Percentiles rank a stretch among this genome's conserved stretches.
Conservation (phyloP, 37 sponge, comb jelly and placozoan genomes). For the Beroe ovata region DNA sequence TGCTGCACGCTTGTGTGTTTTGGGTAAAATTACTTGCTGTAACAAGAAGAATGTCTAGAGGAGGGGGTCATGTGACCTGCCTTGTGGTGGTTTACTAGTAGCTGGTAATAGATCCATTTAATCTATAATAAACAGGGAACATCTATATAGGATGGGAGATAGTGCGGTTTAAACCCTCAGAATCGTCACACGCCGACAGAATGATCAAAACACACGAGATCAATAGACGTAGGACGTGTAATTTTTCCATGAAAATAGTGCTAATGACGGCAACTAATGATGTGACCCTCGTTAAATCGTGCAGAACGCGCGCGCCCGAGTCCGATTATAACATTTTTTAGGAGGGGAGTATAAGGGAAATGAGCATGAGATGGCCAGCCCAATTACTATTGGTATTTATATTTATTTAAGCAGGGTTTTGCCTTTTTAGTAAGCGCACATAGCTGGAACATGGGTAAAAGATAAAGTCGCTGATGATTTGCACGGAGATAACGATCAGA, state of each 20-base stretch:
- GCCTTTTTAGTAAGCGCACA: background rate
- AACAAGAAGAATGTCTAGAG: constrained; percentile 18
- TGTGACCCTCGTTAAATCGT: too few species aligned
- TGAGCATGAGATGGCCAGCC: too few species aligned
- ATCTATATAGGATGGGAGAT: too few species aligned
- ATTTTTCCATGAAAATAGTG: background rate
- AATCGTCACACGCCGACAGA: too few species aligned
- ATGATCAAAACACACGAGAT: too few species aligned
- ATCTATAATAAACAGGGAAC: background rate
- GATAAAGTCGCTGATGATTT: background rate
- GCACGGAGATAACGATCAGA: background rate
- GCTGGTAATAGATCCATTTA: background rate
- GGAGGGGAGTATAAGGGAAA: too few species aligned
- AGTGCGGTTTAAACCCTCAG: too few species aligned
- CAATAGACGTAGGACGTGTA: background rate
- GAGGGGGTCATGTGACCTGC: background rate
- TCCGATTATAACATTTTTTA: too few species aligned
- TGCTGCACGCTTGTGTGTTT: too few species aligned
- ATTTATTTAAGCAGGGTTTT: background rate
- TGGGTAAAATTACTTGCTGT: constrained; percentile 55
- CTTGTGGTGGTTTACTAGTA: background rate
- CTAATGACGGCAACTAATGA: background rate
- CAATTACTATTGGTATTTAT: background rate
- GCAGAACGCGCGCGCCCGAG: too few species aligned
- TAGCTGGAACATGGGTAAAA: background rate